Evolutionary conservation across 2,888 invertebrate species (phyloP).

Genomic region (Aphodius granarius): DNA sequence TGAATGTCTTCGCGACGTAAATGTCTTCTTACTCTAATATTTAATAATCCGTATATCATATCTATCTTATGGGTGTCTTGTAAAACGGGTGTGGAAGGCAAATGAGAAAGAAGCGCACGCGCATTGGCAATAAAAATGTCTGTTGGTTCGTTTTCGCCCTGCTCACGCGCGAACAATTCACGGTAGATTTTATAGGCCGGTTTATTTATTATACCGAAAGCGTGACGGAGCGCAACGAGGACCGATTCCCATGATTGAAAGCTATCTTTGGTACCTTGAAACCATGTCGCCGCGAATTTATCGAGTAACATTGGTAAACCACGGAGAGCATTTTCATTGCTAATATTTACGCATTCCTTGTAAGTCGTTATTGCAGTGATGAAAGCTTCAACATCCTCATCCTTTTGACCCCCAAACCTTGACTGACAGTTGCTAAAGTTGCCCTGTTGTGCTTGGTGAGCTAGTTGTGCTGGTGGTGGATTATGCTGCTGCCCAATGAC

Average conservation of each 20-base stretch:
- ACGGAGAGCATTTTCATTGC: conserved; percentile 33
- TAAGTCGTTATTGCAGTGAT: conserved; percentile 33
- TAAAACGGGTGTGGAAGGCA: not conserved
- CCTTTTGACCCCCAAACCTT: conserved; percentile 27
- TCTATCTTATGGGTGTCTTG: not conserved
- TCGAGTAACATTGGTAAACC: conserved; percentile 37
- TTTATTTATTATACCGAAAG: conserved; percentile 27
- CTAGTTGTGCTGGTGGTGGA: too few relatives aligned
- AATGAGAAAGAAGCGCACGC: not conserved
- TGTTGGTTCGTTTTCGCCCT: conserved; percentile 11
- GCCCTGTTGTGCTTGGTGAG: too few relatives aligned
- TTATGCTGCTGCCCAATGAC: not conserved
- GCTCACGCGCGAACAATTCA: conserved; percentile 27
- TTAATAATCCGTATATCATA: too few relatives aligned
- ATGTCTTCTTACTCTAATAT: not conserved
- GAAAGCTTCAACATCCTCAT: conserved; percentile 33
- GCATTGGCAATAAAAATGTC: not conserved
- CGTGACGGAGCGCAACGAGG: conserved; percentile 24
- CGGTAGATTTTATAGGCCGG: conserved; percentile 26
- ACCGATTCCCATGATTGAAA: conserved; percentile 28
- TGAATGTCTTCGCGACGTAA: not conserved
- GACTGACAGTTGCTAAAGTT: conserved; percentile 27
- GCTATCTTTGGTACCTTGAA: conserved; percentile 31
- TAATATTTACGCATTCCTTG: conserved; percentile 35
- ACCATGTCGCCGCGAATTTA: conserved; percentile 33